phyloP scores from a whole-genome alignment of 1,140 invertebrate genomes.

The Dendroctonus ponderosae region DNA sequence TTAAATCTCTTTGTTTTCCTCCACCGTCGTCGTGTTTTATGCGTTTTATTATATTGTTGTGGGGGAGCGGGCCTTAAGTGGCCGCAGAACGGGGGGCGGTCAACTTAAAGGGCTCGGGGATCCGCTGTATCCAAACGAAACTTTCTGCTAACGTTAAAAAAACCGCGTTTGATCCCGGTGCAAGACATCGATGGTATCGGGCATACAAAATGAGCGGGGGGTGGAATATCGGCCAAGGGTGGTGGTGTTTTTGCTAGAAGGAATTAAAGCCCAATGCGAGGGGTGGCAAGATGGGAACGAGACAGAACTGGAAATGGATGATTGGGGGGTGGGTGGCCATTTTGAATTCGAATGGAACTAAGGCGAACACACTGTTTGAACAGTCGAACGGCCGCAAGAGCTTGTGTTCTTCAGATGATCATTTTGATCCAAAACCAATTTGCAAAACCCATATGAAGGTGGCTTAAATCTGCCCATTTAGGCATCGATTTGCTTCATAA shows the following conservation, averaged over 20 bases:
- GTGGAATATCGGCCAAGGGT: neutral
- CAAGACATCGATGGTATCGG: neutral
- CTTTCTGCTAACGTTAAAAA: neutral
- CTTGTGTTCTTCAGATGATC: too few relatives aligned
- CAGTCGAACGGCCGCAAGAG: too few relatives aligned
- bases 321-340: constrained; percentile 4
- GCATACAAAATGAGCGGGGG: neutral
- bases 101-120: too few relatives aligned
- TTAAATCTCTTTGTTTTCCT: constrained; percentile 42
- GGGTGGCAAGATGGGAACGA: constrained; percentile 7
- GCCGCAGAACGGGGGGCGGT: too few relatives aligned
- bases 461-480: too few relatives aligned
- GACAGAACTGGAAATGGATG: constrained; percentile 21
- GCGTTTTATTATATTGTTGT: constrained; percentile 27
- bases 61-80: neutral
- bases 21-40: constrained; percentile 24
- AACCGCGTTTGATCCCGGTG: neutral
- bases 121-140: too few relatives aligned
- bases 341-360: neutral
- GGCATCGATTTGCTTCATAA: too few relatives aligned
- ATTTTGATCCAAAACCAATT: too few relatives aligned
- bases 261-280: constrained; percentile 10
- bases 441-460: too few relatives aligned
- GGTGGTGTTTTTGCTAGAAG: constrained; percentile 12
- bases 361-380: too few relatives aligned